Evolutionary conservation across 2,797 vertebrate species (phyloP).

Genomic region (Sternarchorhynchus goeldii): DNA sequence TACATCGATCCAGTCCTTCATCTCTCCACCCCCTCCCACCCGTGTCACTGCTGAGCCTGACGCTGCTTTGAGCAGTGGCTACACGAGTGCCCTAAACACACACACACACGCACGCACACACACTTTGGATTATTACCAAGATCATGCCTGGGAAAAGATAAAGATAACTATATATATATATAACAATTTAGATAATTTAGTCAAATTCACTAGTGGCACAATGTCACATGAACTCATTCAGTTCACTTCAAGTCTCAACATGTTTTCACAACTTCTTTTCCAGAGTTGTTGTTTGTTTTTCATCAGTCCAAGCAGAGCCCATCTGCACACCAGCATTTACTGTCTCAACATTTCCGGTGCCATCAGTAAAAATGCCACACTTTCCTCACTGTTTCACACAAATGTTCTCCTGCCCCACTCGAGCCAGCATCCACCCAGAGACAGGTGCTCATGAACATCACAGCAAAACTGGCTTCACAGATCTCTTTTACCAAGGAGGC

Average conservation of each 20-base stretch:
- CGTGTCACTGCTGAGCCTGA: constrained; percentile 29
- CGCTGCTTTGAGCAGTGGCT: constrained; percentile 33
- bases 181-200: neutral
- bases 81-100: neutral
- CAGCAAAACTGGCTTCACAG: neutral
- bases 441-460: constrained; percentile 21
- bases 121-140: neutral
- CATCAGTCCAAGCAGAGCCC: constrained; percentile 63
- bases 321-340: constrained; percentile 74
- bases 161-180: neutral
- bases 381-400: constrained; percentile 54
- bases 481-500: neutral
- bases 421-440: constrained; percentile 19
- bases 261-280: neutral
- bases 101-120: too few relatives aligned
- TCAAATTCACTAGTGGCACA: neutral
- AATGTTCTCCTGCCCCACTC: neutral
- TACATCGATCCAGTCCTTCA: constrained; percentile 39
- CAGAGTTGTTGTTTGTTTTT: constrained; percentile 43
- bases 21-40: neutral
- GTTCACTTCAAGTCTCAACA: neutral
- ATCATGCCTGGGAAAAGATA: neutral
- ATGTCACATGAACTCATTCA: neutral
- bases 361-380: constrained; percentile 57
- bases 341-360: constrained; percentile 69